Evolutionary conservation across 2,888 invertebrate genomes (phyloP).

Genomic region (Tachystola acroxantha): DNA sequence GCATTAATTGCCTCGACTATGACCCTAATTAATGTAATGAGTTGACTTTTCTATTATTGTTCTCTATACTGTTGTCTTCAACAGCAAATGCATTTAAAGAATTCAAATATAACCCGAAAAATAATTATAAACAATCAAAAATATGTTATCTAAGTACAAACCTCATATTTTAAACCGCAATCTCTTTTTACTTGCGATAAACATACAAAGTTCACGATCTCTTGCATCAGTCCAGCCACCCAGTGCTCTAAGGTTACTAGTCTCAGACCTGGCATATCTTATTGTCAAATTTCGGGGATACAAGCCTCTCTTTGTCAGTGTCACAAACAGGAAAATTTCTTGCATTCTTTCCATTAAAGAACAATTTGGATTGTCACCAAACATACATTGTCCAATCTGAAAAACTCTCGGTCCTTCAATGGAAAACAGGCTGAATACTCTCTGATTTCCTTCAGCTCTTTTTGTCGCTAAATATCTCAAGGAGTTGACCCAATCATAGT

Average conservation of each 20-base stretch:
- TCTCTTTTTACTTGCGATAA: conserved; percentile 11
- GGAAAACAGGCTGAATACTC: conserved; percentile 22
- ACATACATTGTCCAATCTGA: conserved; percentile 22
- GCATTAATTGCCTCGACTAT: no score
- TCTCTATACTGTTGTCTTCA: no score
- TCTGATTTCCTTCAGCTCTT: conserved; percentile 18
- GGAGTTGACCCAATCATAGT: conserved; percentile 38
- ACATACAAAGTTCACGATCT: conserved; percentile 19
- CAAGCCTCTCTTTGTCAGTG: conserved; percentile 15
- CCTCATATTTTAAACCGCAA: background rate
- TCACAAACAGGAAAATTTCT: conserved; percentile 18
- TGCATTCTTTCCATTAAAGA: conserved; percentile 16
- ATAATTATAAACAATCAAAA: no score
- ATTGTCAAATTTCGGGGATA: conserved; percentile 22
- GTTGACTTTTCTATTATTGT: no score
- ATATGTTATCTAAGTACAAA: no score
- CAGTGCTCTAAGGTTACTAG: background rate
- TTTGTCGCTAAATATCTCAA: conserved; percentile 25
- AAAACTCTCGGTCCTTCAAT: conserved; percentile 34
- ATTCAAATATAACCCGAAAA: no score
- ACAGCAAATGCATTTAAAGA: no score
- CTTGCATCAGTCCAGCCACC: conserved; percentile 18
- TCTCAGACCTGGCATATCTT: background rate
- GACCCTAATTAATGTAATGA: no score
- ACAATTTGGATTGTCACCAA: conserved; percentile 11